These are phyloP conservation scores for Serinus canaria DNA, from an alignment of 2,113 vertebrate species.

Conservation along the genomic window DNA sequence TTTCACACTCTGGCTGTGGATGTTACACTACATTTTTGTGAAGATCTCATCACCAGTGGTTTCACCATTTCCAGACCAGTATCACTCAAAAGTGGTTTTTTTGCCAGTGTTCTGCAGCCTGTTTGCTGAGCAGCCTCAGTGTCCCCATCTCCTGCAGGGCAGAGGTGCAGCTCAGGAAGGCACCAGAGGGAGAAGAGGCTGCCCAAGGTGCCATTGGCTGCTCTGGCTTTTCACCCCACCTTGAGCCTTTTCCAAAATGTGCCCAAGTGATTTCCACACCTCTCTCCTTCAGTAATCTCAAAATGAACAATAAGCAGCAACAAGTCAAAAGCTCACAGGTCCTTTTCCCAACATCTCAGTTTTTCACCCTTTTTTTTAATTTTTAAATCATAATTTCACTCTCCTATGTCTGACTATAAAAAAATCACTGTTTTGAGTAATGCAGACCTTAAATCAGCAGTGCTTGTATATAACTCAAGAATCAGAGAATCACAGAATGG, in stretches of 20 bases:
- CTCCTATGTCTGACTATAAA: not conserved
- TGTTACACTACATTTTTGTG: not conserved
- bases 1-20: not conserved
- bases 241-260: fast-evolving
- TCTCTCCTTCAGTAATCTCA: not conserved
- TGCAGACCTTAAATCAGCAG: not conserved
- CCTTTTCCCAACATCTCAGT: not conserved
- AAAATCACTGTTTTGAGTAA: not conserved
- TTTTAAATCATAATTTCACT: not conserved
- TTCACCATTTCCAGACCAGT: not conserved
- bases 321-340: not conserved
- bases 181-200: not conserved
- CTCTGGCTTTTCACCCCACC: not conserved
- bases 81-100: fast-evolving
- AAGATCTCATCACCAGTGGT: not conserved
- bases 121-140: not conserved
- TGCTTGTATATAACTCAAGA: fast-evolving
- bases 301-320: not conserved
- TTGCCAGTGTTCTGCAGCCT: not conserved
- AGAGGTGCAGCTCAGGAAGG: not conserved
- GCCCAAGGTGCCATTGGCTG: fast-evolving
- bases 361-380: not conserved
- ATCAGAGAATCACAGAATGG: not conserved
- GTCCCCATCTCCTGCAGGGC: fast-evolving
- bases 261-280: not conserved